Conservation (phyloP, 2,797 vertebrate genomes). For the Lophotriccus pileatus region DNA sequence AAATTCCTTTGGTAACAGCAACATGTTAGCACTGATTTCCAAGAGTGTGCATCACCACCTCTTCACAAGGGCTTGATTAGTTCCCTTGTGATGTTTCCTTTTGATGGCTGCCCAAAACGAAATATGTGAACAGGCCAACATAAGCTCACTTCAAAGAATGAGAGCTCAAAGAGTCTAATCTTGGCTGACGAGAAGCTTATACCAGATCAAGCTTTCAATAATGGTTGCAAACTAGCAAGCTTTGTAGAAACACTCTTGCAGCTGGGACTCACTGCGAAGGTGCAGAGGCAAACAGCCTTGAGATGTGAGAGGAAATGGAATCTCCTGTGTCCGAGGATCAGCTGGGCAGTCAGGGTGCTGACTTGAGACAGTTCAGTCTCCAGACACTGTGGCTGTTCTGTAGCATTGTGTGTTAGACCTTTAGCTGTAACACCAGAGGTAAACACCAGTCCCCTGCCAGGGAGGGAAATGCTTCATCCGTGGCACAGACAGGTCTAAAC, state of each 20-base stretch:
- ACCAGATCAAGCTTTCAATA: background rate
- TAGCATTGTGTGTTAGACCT: background rate
- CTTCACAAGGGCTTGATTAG: background rate
- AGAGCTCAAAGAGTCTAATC: background rate
- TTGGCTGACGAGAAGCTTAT: background rate
- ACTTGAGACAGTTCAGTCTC: background rate
- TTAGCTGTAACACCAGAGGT: accelerated
- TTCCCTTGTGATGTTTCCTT: background rate
- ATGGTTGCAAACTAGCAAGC: background rate
- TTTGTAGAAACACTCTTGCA: background rate
- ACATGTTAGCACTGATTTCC: background rate
- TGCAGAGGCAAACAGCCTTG: background rate
- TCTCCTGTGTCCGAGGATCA: background rate
- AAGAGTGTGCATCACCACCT: background rate
- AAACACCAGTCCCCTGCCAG: background rate
- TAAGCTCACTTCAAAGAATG: constrained; percentile 2
- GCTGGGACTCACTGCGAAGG: background rate
- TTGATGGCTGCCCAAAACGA: background rate
- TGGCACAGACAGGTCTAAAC: background rate
- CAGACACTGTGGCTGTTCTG: background rate
- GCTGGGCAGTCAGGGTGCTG: background rate
- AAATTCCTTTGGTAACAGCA: background rate
- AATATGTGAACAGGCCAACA: background rate
- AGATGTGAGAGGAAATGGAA: background rate
- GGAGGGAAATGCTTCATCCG: background rate